phyloP scores from a whole-genome alignment of 2,113 vertebrate genomes.

The Tympanuchus pallidicinctus region DNA sequence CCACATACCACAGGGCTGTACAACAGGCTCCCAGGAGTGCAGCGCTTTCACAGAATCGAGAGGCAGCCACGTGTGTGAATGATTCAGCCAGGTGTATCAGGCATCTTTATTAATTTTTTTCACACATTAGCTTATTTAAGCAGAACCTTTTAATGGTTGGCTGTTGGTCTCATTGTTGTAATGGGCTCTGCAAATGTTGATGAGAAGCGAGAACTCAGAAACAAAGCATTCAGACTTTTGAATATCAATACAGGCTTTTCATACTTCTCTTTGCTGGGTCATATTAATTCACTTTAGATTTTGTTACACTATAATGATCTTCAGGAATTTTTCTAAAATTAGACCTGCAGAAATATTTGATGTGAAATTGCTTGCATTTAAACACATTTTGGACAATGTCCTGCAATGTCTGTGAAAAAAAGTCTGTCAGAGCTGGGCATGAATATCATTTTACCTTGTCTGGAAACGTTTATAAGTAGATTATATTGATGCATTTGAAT shows the following conservation, averaged over 20 bases:
- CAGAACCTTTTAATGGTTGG: slow-evolving; percentile 18
- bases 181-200: background rate
- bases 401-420: slow-evolving; percentile 15
- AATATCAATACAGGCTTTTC: background rate
- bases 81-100: background rate
- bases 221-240: background rate
- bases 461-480: slow-evolving; percentile 55
- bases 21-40: background rate
- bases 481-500: slow-evolving; percentile 21
- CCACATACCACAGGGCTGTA: background rate
- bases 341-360: slow-evolving; percentile 31
- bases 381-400: background rate
- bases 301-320: background rate
- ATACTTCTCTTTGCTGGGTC: background rate
- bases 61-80: background rate
- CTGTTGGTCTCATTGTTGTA: slow-evolving; percentile 44
- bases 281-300: background rate
- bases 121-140: slow-evolving; percentile 23
- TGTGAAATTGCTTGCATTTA: slow-evolving; percentile 45
- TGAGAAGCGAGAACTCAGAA: background rate
- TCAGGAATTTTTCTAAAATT: slow-evolving; percentile 35
- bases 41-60: background rate
- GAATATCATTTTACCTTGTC: slow-evolving; percentile 41
- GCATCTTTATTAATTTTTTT: slow-evolving; percentile 46
- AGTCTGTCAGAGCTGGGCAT: slow-evolving; percentile 8